phyloP scores from a whole-genome alignment of 2,888 invertebrate species.

The Xestoiulus laeticollis region DNA sequence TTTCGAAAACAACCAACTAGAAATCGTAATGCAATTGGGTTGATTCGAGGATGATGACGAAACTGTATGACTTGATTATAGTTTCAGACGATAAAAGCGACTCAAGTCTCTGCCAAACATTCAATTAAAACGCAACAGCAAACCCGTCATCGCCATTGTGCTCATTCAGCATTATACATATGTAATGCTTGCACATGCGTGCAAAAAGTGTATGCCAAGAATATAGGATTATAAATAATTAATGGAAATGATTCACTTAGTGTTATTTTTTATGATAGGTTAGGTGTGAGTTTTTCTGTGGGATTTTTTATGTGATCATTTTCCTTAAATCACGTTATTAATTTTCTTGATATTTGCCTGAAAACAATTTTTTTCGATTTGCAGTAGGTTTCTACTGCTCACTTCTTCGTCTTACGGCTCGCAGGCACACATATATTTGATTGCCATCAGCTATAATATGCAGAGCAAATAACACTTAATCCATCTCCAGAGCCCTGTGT shows the following conservation, averaged over 20 bases:
- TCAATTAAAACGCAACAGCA: conserved; percentile 9
- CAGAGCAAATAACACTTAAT: conserved; percentile 12
- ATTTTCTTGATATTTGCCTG: too few species aligned
- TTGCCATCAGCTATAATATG: conserved; percentile 40
- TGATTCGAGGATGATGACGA: conserved; percentile 40
- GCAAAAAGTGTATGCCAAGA: not conserved
- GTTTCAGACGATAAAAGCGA: conserved; percentile 11
- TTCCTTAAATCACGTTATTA: too few species aligned
- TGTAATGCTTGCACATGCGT: not conserved
- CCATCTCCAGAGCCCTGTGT: conserved; percentile 15
- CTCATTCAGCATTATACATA: conserved; percentile 5
- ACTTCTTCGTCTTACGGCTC: not conserved
- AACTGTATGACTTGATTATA: conserved; percentile 36
- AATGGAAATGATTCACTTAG: conserved; percentile 7
- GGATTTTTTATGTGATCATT: too few species aligned
- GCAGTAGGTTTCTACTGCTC: not conserved
- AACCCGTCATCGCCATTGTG: not conserved
- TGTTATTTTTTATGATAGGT: not conserved
- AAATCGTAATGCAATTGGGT: conserved; percentile 30
- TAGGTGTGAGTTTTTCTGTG: too few species aligned
- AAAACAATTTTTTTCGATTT: not conserved
- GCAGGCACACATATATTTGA: not conserved
- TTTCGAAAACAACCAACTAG: not conserved
- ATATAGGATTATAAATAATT: not conserved
- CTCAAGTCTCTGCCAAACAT: not conserved